These are phyloP conservation scores for Sinopyrophorus schimmeli DNA, from an alignment of 2,888 invertebrate species.

Conservation along the genomic window DNA sequence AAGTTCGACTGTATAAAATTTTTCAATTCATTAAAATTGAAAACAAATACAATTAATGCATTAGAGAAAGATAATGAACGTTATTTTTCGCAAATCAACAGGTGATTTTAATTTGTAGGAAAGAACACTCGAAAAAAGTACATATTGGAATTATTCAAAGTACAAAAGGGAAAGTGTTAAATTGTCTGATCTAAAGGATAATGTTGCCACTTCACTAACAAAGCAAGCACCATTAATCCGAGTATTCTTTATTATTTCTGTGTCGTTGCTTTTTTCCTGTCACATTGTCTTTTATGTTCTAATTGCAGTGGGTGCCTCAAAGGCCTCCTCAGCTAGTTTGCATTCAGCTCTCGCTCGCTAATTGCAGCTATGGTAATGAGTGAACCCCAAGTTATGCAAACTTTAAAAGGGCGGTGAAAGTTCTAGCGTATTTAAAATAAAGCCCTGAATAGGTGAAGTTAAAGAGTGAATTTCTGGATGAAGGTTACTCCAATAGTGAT, in stretches of 20 bases:
- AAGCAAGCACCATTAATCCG: slow-evolving; percentile 51
- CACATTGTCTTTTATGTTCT: slow-evolving; percentile 51
- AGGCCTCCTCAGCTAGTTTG: slow-evolving; percentile 46
- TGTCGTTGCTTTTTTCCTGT: slow-evolving; percentile 50
- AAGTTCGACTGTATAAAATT: no score
- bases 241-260: slow-evolving; percentile 52
- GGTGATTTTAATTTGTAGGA: no score
- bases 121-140: slow-evolving; percentile 11
- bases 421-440: slow-evolving; percentile 44
- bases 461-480: slow-evolving; percentile 23
- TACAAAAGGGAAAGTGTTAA: slow-evolving; percentile 35
- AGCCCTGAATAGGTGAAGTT: slow-evolving; percentile 38
- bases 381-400: slow-evolving; percentile 49
- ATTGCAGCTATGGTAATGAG: slow-evolving; percentile 49
- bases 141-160: slow-evolving; percentile 24
- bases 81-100: no score
- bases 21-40: no score
- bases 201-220: slow-evolving; percentile 44
- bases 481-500: slow-evolving; percentile 26
- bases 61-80: no score
- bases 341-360: slow-evolving; percentile 50
- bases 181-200: slow-evolving; percentile 35
- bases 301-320: slow-evolving; percentile 48
- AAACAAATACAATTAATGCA: no score
- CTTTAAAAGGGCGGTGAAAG: slow-evolving; percentile 48